phyloP scores from a whole-genome alignment of 2,797 vertebrate genomes.

The Emys orbicularis region DNA sequence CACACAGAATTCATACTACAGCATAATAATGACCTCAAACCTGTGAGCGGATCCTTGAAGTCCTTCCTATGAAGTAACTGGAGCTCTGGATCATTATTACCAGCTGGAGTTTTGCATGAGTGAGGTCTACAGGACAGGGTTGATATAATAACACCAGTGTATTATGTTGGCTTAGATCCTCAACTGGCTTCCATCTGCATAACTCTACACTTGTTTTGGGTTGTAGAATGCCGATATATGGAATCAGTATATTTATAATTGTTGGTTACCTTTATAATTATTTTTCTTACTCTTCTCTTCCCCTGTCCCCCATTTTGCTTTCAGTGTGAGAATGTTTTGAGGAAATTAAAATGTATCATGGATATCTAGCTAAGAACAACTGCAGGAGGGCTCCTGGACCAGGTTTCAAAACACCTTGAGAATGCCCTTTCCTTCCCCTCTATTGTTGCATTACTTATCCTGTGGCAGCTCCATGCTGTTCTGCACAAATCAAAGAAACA shows the following conservation, averaged over 20 bases:
- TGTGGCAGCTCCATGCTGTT: slow-evolving; percentile 17
- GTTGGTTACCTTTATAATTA: neutral
- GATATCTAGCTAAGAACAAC: neutral
- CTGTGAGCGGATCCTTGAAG: neutral
- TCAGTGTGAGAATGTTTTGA: neutral
- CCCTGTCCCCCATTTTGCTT: neutral
- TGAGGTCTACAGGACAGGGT: neutral
- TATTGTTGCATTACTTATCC: slow-evolving; percentile 31
- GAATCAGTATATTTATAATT: neutral
- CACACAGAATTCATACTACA: neutral
- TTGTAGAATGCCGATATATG: neutral
- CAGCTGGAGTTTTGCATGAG: neutral
- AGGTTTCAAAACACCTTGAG: slow-evolving; percentile 38
- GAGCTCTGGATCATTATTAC: neutral
- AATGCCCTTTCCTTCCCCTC: slow-evolving; percentile 7
- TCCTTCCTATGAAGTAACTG: neutral
- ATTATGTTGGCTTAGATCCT: neutral
- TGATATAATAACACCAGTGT: neutral
- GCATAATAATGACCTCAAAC: neutral
- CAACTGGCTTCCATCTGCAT: neutral
- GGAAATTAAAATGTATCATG: slow-evolving; percentile 5
- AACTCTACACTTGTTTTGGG: neutral
- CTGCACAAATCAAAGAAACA: slow-evolving; percentile 39
- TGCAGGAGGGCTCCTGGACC: neutral
- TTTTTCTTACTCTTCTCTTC: neutral